Base-by-base conservation (phyloP, 2,113 vertebrate genomes). In the Phocoena phocoena region DNA sequence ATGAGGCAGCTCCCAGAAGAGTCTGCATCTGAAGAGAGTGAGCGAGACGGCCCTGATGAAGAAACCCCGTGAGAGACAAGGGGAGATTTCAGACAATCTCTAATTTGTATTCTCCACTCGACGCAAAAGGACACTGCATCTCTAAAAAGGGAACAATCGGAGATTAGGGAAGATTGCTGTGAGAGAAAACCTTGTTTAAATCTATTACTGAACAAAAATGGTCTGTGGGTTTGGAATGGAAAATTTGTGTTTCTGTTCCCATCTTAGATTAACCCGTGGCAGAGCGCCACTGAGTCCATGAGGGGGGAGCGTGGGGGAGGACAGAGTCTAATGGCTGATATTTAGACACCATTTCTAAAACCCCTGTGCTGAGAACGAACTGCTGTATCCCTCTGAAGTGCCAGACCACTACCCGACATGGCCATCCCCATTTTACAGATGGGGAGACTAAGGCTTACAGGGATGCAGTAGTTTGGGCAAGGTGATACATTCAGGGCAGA, bases 141-240 rank as follows among this genome's bases (percentile, higher is more conserved):
- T 82, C 87, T 73, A 86, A 81, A 88, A 89, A 90, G 85, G 82
- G 81, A 97, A 74, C 88, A 73, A 67, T 83, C 3, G 0, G n/a
- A 90, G 93, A 92, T 86, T 41, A 74, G 88, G 88, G 95, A 81
- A 63, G 81, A 79, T 58, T 44, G 74, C 74, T 36, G 33, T 8
- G 92, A 93, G 76, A 87, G 85, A 38, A 68, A 96, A 95, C 85
- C 88, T 80, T 83, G 85, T 90, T 94, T 74, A 80, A 93, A 73
- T 96, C 94, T 53, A 88, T 96, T 76, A 94, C 33, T 0, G 71
- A 96, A 79, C 88, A 90, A 68, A 92, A 90, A 74, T 28, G 65
- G 84, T 47, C 88, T 79, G 63, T 68, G 70, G 36, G 36, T n/a
- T 36, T 33, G 68, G 85, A 94, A 84, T 70, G 85, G 89, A 50